phyloP scores from a whole-genome alignment of 2,888 invertebrate genomes.

The Cistogaster globosa region DNA sequence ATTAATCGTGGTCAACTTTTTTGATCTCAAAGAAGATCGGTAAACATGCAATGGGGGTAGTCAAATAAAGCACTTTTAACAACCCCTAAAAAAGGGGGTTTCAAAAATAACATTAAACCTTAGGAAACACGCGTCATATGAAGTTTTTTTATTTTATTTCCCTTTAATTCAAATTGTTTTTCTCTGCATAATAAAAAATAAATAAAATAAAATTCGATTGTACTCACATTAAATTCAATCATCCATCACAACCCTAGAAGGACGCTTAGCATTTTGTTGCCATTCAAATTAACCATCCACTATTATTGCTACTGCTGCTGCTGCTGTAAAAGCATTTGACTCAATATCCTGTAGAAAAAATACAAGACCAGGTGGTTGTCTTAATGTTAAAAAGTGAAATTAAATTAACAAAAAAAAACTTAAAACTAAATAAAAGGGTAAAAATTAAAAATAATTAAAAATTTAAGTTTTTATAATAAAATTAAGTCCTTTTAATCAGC shows the following conservation, averaged over 20 bases:
- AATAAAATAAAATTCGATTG: slow-evolving; percentile 5
- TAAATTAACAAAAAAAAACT: background rate
- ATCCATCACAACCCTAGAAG: slow-evolving; percentile 58
- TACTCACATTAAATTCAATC: slow-evolving; percentile 44
- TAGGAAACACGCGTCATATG: slow-evolving; percentile 43
- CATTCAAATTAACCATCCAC: slow-evolving; percentile 15
- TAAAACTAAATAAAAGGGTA: background rate
- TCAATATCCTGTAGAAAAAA: slow-evolving; percentile 56
- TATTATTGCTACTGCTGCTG: slow-evolving; percentile 26
- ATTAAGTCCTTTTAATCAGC: no score
- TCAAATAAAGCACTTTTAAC: background rate
- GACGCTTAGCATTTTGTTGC: slow-evolving; percentile 13
- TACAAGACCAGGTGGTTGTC: slow-evolving; percentile 61
- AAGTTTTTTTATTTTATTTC: background rate
- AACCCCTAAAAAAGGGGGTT: slow-evolving; percentile 37
- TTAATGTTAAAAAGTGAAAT: slow-evolving; percentile 20
- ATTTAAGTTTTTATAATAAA: no score
- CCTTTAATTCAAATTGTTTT: slow-evolving; percentile 30
- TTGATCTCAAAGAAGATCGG: slow-evolving; percentile 10
- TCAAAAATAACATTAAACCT: background rate
- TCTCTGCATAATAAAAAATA: background rate
- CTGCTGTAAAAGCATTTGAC: slow-evolving; percentile 23
- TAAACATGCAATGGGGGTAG: background rate
- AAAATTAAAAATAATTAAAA: background rate
- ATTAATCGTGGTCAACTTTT: background rate